Conservation (phyloP, 2,113 vertebrate species). For the Erinaceus europaeus region DNA sequence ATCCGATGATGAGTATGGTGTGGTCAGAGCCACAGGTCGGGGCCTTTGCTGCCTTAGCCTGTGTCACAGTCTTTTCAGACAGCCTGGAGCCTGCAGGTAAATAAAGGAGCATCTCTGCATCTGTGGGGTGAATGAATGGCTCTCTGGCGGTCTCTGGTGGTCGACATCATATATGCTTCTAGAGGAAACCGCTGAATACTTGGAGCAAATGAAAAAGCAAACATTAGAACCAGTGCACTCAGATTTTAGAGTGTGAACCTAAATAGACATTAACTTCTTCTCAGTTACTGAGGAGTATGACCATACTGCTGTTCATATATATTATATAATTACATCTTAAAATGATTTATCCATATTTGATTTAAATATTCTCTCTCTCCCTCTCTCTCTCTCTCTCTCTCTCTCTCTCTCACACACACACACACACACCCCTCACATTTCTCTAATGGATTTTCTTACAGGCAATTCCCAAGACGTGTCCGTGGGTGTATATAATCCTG, state of each 20-base stretch:
- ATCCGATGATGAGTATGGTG: too few relatives aligned
- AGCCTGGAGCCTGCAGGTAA: not conserved
- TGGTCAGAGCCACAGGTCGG: not conserved
- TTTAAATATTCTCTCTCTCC: not conserved
- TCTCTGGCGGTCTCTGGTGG: constrained; percentile 70
- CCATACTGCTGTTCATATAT: not conserved
- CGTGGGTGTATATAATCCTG: not conserved
- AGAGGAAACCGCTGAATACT: not conserved
- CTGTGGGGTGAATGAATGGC: not conserved
- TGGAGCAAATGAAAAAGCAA: not conserved
- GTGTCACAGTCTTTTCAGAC: not conserved
- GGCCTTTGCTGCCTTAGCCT: not conserved
- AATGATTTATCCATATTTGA: not conserved
- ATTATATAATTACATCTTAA: not conserved
- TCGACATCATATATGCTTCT: not conserved
- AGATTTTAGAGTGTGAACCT: not conserved
- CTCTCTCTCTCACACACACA: not conserved
- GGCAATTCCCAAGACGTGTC: not conserved
- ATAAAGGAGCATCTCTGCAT: not conserved
- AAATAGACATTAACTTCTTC: not conserved
- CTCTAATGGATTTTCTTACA: not conserved
- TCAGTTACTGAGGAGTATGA: not conserved
- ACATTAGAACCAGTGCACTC: not conserved
- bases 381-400: not conserved
- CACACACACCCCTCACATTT: not conserved